These are phyloP conservation scores for Lepidocolaptes lacrymiger DNA, from an alignment of 2,797 vertebrate species.

Conservation along the genomic window DNA sequence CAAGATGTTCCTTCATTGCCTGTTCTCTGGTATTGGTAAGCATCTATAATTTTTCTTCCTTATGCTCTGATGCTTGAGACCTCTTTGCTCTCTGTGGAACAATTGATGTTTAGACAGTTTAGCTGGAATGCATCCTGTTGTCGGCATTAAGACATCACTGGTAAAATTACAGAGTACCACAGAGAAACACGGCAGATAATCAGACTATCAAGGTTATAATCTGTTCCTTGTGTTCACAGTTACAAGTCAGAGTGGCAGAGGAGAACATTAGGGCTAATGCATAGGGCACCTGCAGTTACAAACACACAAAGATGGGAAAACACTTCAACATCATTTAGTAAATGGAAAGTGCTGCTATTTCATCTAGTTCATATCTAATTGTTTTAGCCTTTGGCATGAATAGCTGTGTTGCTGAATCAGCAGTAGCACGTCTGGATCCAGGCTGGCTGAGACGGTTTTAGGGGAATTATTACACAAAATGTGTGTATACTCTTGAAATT, in stretches of 20 bases:
- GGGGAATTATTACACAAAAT: background rate
- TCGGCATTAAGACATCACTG: background rate
- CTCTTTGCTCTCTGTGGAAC: background rate
- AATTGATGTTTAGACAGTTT: background rate
- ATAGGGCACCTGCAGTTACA: conserved; percentile 31
- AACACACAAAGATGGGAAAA: conserved; percentile 29
- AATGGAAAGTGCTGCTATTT: conserved; percentile 48
- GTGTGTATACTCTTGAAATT: background rate
- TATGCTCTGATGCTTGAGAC: background rate
- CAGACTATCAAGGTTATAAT: conserved; percentile 35
- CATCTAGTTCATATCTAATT: conserved; percentile 60
- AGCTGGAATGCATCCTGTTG: conserved; percentile 14
- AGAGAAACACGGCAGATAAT: conserved; percentile 56
- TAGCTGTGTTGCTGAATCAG: background rate
- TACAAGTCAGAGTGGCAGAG: conserved; percentile 50
- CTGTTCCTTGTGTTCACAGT: conserved; percentile 21
- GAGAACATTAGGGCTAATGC: background rate
- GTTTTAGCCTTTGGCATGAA: conserved; percentile 30
- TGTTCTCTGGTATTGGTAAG: background rate
- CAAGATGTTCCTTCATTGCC: background rate
- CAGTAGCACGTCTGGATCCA: background rate
- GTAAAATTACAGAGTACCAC: conserved; percentile 24
- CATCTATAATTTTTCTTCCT: background rate
- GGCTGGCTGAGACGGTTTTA: background rate
- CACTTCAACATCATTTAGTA: conserved; percentile 41